These are phyloP conservation scores for Calidris pugnax DNA, from an alignment of 2,113 vertebrate genomes.

Conservation along the genomic window DNA sequence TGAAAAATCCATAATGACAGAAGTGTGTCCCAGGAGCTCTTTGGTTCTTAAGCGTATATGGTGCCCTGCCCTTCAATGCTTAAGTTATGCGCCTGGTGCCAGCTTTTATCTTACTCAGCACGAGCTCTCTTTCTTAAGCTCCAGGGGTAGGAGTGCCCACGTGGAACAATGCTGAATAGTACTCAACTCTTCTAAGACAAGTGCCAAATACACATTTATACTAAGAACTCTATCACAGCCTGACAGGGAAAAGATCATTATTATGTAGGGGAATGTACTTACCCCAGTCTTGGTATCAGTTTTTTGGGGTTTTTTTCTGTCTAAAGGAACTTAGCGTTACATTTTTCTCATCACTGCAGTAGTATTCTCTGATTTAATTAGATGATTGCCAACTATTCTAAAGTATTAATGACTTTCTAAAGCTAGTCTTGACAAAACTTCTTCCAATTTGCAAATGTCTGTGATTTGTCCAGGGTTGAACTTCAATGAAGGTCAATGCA, in stretches of 20 bases:
- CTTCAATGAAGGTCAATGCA: neutral
- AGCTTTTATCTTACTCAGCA: neutral
- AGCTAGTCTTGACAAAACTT: neutral
- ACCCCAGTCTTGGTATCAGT: fast-evolving
- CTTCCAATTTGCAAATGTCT: neutral
- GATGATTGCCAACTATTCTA: neutral
- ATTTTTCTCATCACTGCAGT: neutral
- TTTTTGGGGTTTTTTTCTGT: neutral
- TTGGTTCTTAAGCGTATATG: neutral
- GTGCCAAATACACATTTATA: neutral
- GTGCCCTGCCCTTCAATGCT: neutral
- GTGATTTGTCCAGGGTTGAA: neutral
- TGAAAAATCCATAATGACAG: neutral
- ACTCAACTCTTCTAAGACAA: neutral
- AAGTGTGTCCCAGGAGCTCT: neutral
- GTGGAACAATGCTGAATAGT: neutral
- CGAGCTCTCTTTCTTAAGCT: neutral
- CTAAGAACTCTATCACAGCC: neutral
- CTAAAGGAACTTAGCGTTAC: neutral
- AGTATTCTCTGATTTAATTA: neutral
- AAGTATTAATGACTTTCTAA: neutral
- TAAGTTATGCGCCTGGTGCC: neutral
- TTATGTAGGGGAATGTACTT: neutral
- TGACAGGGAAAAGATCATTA: neutral
- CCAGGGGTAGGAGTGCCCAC: neutral